Evolutionary conservation across 37 sponge, comb jelly and placozoan species (phyloP).

Genomic region (Agelas oroides): DNA sequence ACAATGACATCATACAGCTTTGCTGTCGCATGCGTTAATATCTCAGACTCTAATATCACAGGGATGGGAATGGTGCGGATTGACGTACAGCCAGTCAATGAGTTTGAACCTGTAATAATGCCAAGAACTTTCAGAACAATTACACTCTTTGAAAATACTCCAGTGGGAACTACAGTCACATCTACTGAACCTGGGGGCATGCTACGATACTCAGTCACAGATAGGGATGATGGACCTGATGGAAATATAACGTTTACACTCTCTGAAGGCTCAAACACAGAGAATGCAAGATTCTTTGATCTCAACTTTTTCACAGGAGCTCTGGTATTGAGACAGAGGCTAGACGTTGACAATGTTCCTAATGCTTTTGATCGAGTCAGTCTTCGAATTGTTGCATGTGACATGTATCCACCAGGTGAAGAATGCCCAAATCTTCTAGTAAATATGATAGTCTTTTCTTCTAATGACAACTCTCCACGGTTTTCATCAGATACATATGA

Average conservation of each 20-base stretch:
- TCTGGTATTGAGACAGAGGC: not conserved
- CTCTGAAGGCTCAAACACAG: not conserved
- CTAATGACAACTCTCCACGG: conserved; percentile 64
- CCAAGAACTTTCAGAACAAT: not conserved
- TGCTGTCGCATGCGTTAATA: not conserved
- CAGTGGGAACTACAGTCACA: not conserved
- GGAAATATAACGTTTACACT: conserved; percentile 19
- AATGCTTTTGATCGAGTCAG: not conserved
- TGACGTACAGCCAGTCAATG: conserved; percentile 29
- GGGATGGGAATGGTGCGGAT: conserved; percentile 2
- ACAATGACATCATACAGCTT: not conserved
- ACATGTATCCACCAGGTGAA: not conserved
- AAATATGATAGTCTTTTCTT: not conserved
- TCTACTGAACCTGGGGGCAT: not conserved
- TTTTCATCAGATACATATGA: conserved; percentile 27
- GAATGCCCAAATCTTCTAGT: conserved; percentile 18
- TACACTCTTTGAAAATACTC: not conserved
- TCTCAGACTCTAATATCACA: not conserved
- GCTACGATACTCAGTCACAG: not conserved
- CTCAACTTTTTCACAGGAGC: conserved; percentile 1
- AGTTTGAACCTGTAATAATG: conserved; percentile 19
- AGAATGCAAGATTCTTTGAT: not conserved
- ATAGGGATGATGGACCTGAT: conserved; percentile 28
- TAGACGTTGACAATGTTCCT: conserved; percentile 2
- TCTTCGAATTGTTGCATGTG: conserved; percentile 19